Conservation (phyloP, 2,888 invertebrate species). For the Caenorhabditis becei region DNA sequence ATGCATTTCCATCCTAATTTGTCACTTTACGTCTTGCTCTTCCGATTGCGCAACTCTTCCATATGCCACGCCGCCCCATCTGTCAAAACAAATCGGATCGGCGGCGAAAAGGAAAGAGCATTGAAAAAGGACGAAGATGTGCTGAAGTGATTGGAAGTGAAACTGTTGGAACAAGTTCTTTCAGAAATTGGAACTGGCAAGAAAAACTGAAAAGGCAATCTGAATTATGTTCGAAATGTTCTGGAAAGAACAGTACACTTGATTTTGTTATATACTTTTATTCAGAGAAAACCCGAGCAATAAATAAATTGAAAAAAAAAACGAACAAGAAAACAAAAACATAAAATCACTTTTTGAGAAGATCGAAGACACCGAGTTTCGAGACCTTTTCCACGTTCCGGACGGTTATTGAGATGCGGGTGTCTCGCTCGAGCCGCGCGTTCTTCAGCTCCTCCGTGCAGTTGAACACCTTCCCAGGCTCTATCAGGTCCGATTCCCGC, state of each 20-base stretch:
- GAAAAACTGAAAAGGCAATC: too few species aligned
- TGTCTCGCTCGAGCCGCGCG: constrained; percentile 55
- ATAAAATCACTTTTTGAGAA: constrained; percentile 38
- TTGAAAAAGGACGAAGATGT: not conserved
- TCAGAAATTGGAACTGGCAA: too few species aligned
- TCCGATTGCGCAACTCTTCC: constrained; percentile 51
- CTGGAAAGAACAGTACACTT: too few species aligned
- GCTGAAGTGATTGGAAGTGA: not conserved
- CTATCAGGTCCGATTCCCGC: constrained; percentile 63
- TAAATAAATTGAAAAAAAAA: not conserved
- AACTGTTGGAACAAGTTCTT: too few species aligned
- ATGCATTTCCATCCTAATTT: constrained; percentile 37
- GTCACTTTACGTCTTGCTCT: constrained; percentile 33
- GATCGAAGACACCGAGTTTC: constrained; percentile 49
- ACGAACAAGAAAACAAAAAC: not conserved
- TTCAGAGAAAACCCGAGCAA: too few species aligned
- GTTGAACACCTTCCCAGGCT: constrained; percentile 63
- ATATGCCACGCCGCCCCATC: constrained; percentile 47
- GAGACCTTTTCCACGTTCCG: constrained; percentile 66
- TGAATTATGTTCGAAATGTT: too few species aligned
- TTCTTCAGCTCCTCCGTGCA: constrained; percentile 48
- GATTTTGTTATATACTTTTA: too few species aligned
- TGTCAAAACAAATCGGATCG: constrained; percentile 50
- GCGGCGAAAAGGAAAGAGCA: not conserved
- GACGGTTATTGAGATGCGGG: constrained; percentile 65